Conservation (phyloP, 1,140 invertebrate genomes). For the Drosophila micromelanica region DNA sequence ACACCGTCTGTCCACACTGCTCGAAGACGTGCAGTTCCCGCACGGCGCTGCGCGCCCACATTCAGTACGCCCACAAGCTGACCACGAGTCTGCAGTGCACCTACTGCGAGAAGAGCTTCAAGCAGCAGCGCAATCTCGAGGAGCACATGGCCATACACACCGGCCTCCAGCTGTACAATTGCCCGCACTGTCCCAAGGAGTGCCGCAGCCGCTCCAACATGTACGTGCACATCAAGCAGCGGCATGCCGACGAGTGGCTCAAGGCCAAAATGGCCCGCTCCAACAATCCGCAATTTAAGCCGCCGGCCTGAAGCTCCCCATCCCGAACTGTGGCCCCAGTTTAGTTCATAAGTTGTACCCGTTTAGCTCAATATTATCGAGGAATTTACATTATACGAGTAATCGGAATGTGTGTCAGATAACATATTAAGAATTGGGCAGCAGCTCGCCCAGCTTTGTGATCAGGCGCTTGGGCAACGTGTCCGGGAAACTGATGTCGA, state of each 20-base stretch:
- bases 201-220: slow-evolving; percentile 82
- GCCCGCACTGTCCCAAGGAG: slow-evolving; percentile 80
- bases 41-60: slow-evolving; percentile 67
- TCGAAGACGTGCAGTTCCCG: slow-evolving; percentile 63
- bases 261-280: slow-evolving; percentile 77
- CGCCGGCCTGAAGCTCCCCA: slow-evolving; percentile 10
- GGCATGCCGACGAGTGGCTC: slow-evolving; percentile 75
- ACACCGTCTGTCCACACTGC: slow-evolving; percentile 68
- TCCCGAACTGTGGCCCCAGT: too few relatives aligned
- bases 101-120: slow-evolving; percentile 78
- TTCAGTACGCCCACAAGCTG: slow-evolving; percentile 74
- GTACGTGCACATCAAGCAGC: slow-evolving; percentile 82
- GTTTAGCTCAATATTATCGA: slow-evolving; percentile 7
- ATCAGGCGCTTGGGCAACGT: slow-evolving; percentile 88
- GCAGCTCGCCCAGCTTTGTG: slow-evolving; percentile 89
- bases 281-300: slow-evolving; percentile 75
- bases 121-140: slow-evolving; percentile 73
- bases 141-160: slow-evolving; percentile 84
- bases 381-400: slow-evolving; percentile 32
- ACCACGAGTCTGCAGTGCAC: slow-evolving; percentile 72
- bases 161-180: slow-evolving; percentile 78
- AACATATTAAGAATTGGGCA: slow-evolving; percentile 85
- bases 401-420: neutral
- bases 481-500: slow-evolving; percentile 95
- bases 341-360: neutral